Percentiles rank a stretch among this genome's conserved stretches.
These are phyloP conservation scores for Helobdella robusta DNA, from an alignment of 2,888 invertebrate genomes.

Conservation along the genomic window DNA sequence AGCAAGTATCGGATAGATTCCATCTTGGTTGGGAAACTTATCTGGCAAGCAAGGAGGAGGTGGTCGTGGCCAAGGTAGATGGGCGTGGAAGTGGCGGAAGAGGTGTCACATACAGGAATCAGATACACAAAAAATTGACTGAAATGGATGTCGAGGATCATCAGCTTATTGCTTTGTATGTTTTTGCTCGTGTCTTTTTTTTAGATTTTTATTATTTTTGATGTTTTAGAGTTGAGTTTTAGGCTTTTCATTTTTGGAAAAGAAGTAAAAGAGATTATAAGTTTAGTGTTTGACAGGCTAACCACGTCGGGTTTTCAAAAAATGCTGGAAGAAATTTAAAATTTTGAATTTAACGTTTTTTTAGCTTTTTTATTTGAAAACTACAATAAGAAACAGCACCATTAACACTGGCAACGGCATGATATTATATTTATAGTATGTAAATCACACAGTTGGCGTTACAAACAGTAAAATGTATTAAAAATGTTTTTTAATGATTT, in stretches of 20 bases:
- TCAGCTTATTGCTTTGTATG: constrained; percentile 31
- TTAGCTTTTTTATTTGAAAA: too few species aligned
- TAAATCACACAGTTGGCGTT: not conserved
- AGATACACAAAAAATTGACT: constrained; percentile 77
- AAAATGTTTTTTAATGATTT: not conserved
- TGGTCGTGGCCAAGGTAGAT: constrained; percentile 83
- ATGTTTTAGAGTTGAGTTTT: not conserved
- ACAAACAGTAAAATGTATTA: not conserved
- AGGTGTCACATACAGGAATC: constrained; percentile 72
- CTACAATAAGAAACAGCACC: not conserved
- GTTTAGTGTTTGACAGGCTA: too few species aligned
- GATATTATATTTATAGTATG: not conserved
- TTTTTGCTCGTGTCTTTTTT: not conserved
- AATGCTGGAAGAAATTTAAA: too few species aligned
- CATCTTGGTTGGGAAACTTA: constrained; percentile 79
- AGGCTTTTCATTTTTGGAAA: not conserved
- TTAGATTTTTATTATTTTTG: not conserved
- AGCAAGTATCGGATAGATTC: constrained; percentile 80
- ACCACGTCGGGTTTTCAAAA: too few species aligned
- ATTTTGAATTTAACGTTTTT: too few species aligned
- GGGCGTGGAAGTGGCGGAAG: constrained; percentile 78
- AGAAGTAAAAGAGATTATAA: too few species aligned
- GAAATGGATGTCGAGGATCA: constrained; percentile 89
- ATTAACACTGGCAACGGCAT: not conserved
- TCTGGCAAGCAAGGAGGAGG: constrained; percentile 71